Evolutionary conservation across 2,113 vertebrate genomes (phyloP), one percentile per base, ranked within the genome.

Genomic region (Saimiri boliviensis): DNA sequence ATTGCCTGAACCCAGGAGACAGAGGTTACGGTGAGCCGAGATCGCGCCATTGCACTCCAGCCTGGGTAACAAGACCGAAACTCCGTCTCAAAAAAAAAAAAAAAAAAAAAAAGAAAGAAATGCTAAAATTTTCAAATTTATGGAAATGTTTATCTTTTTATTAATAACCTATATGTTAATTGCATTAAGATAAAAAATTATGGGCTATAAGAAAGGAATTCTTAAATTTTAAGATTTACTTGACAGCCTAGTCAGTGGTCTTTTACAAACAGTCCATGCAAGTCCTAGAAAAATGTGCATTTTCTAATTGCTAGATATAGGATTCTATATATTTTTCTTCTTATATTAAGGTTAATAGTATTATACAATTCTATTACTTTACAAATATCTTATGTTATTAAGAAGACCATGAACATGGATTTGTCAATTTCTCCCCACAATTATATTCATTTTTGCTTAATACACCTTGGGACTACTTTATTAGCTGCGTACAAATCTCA

Each of bases 141-240:
- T 84, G 49, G 11, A 80, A 89, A 73, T 70, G 82, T 92, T 88
- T 30, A 71, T 86, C 49, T 66, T 92, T 54, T 92, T 40, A 77
- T 70, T 84, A 77, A 47, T 60, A 70, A 60, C 35, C n/a, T 85
- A 70, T 82, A 77, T 42, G 42, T 60, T 56, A 92, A 82, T 66
- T 79, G 27, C 20, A 85, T 85, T 91, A 70, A 7, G 0, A 63
- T 70, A 70, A 77, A 77, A 95, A 58, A 89, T 58, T 42, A 85
- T 42, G n/a, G 42, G 32, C 66, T 63, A 32, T 63, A 63, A 63
- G 60, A 32, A 14, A 63, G 27, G 27, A 63, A 63, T 63, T 89
- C 49, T 77, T 89, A 88, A 88, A 92, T 8, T 74, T 83, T 52
- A 83, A 70, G 85, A 89, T 76, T 68, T 89, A 93, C 58, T 89